Conservation (phyloP, 2,797 vertebrate species). For the Rhinatrema bivittatum region DNA sequence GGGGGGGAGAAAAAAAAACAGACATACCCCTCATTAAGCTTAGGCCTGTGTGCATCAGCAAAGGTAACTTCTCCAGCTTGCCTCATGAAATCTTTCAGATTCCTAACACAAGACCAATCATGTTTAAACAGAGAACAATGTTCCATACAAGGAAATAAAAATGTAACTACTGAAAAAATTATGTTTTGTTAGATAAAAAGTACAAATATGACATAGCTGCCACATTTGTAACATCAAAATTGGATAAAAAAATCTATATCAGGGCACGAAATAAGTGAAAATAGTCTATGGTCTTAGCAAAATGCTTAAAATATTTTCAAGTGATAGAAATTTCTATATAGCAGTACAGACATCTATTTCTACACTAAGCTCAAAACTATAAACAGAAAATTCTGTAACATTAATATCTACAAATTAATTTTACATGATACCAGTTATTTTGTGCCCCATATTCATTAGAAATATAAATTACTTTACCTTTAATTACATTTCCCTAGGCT, state of each 20-base stretch:
- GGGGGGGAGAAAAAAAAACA: no score
- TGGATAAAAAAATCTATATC: slow-evolving; percentile 44
- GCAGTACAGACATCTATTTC: slow-evolving; percentile 19
- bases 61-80: slow-evolving; percentile 97
- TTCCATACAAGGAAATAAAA: slow-evolving; percentile 35
- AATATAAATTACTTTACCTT: slow-evolving; percentile 77
- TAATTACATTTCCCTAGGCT: slow-evolving; percentile 74
- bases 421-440: slow-evolving; percentile 63
- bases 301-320: slow-evolving; percentile 45
- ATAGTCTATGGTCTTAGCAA: slow-evolving; percentile 60
- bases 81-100: slow-evolving; percentile 98
- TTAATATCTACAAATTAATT: slow-evolving; percentile 43
- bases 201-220: slow-evolving; percentile 52
- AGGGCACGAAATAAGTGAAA: slow-evolving; percentile 65
- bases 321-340: background rate
- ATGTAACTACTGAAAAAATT: slow-evolving; percentile 45
- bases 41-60: slow-evolving; percentile 91
- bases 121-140: slow-evolving; percentile 43
- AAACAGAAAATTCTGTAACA: no score
- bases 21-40: slow-evolving; percentile 92
- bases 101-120: slow-evolving; percentile 74
- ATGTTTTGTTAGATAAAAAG: slow-evolving; percentile 58
- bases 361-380: slow-evolving; percentile 39
- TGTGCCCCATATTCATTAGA: slow-evolving; percentile 74
- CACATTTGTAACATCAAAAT: slow-evolving; percentile 53